These are phyloP conservation scores for Scaptodrosophila lebanonensis DNA, from an alignment of 1,140 invertebrate genomes.

Conservation along the genomic window DNA sequence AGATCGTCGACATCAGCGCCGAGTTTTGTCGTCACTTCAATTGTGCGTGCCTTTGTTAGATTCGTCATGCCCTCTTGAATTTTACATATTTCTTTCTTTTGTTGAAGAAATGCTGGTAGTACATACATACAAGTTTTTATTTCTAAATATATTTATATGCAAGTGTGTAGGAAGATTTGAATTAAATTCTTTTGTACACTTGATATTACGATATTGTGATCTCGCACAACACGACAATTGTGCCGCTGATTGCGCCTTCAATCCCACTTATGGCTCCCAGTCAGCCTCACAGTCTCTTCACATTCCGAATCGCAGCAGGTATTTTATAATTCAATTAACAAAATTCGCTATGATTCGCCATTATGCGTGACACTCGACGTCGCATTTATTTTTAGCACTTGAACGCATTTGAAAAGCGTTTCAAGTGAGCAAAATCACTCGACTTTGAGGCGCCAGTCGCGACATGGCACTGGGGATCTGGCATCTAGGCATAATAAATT, in stretches of 20 bases:
- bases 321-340: slow-evolving; percentile 52
- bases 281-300: too few relatives aligned
- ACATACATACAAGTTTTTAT: too few relatives aligned
- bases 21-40: slow-evolving; percentile 16
- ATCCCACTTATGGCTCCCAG: too few relatives aligned
- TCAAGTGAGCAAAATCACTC: slow-evolving; percentile 33
- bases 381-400: slow-evolving; percentile 43
- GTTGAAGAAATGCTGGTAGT: too few relatives aligned
- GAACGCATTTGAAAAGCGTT: slow-evolving; percentile 36
- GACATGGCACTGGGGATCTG: slow-evolving; percentile 34
- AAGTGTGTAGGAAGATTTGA: too few relatives aligned
- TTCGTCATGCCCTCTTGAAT: slow-evolving; percentile 38
- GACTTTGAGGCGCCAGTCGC: slow-evolving; percentile 44
- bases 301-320: too few relatives aligned
- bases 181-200: too few relatives aligned
- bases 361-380: slow-evolving; percentile 1
- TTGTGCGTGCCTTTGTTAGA: slow-evolving; percentile 37
- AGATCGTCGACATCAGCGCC: background rate
- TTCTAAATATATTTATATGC: too few relatives aligned
- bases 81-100: too few relatives aligned
- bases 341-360: slow-evolving; percentile 31
- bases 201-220: too few relatives aligned
- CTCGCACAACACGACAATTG: too few relatives aligned
- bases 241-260: too few relatives aligned
- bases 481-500: slow-evolving; percentile 43